A percentile compares a stretch with the other conserved stretches of the same genome.
These are phyloP conservation scores for Myanophis thanlyinensis DNA, from an alignment of 2,113 vertebrate species.

Conservation along the genomic window DNA sequence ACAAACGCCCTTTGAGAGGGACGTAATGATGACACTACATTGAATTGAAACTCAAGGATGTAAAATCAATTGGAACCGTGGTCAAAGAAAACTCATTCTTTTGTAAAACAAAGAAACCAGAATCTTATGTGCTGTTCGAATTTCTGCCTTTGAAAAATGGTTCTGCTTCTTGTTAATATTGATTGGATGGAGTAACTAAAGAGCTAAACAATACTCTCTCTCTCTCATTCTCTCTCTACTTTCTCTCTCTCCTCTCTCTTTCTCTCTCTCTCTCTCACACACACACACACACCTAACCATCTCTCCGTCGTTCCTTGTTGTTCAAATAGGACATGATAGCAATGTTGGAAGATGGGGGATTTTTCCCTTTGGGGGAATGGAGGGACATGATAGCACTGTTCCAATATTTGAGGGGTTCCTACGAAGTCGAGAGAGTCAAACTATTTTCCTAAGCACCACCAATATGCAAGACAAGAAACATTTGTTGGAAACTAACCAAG, in stretches of 20 bases:
- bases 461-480: background rate
- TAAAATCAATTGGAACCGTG: background rate
- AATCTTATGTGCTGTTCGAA: background rate
- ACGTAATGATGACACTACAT: background rate
- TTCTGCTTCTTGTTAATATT: background rate
- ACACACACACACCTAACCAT: background rate
- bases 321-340: background rate
- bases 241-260: too few species aligned
- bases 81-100: background rate
- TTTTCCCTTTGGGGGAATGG: too few species aligned
- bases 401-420: background rate
- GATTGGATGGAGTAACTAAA: background rate
- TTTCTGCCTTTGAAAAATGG: background rate
- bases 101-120: background rate
- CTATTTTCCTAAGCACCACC: background rate
- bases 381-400: background rate
- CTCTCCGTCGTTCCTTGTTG: background rate
- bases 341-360: too few species aligned
- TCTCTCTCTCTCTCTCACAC: too few species aligned
- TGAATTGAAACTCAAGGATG: background rate
- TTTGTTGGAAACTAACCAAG: background rate
- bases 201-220: background rate
- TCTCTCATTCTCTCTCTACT: too few species aligned
- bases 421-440: background rate
- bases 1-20: background rate